These are phyloP conservation scores for Burhinus oedicnemus DNA, from an alignment of 2,113 vertebrate genomes.

Conservation along the genomic window DNA sequence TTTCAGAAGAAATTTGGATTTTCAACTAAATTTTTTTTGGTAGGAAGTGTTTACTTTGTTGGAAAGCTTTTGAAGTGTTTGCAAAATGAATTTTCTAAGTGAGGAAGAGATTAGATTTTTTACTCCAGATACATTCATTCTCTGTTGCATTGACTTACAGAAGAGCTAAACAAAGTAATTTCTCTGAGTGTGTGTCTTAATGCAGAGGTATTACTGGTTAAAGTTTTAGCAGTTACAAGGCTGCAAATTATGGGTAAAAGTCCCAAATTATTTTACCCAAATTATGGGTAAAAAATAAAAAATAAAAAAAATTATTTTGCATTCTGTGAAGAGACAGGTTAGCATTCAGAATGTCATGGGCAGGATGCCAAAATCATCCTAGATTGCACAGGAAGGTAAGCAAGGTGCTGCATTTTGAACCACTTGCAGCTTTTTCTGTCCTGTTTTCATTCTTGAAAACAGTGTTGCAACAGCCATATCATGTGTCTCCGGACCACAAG, in stretches of 20 bases:
- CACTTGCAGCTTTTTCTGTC: not conserved
- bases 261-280: too few species aligned
- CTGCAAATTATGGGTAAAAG: not conserved
- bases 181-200: not conserved
- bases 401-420: not conserved
- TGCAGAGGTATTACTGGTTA: fast-evolving
- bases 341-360: not conserved
- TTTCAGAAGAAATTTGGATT: not conserved
- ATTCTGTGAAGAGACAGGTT: not conserved
- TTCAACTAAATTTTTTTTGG: not conserved
- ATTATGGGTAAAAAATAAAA: too few species aligned
- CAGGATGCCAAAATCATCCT: not conserved
- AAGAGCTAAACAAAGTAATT: not conserved
- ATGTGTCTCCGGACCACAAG: not conserved
- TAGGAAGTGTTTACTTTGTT: not conserved
- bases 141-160: not conserved
- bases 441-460: not conserved
- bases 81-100: not conserved
- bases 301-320: too few species aligned
- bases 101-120: not conserved
- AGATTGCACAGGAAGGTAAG: not conserved
- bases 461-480: not conserved
- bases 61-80: not conserved
- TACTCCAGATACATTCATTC: not conserved
- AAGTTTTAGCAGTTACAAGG: not conserved